These are phyloP conservation scores for Drosophila pseudotalamancana DNA, from an alignment of 2,888 invertebrate genomes.

Conservation along the genomic window DNA sequence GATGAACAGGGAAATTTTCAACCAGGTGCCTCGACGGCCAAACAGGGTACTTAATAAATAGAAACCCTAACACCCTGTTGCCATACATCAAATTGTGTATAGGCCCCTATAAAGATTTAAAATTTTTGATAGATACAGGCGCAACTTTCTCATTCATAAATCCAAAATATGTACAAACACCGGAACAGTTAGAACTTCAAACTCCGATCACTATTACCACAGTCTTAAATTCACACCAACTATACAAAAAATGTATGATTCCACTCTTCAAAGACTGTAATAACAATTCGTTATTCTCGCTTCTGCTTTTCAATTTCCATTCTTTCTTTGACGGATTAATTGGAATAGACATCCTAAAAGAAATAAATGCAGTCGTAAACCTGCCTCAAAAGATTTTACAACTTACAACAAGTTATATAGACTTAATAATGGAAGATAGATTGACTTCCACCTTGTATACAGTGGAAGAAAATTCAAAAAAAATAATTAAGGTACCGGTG, in stretches of 20 bases:
- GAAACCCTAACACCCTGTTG: background rate
- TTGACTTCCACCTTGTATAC: background rate
- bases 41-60: background rate
- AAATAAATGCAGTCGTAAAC: background rate
- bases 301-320: background rate
- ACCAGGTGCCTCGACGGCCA: background rate
- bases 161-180: too few relatives aligned
- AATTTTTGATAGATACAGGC: too few relatives aligned
- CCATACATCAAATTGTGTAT: too few relatives aligned
- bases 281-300: background rate
- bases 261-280: background rate
- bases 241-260: too few relatives aligned
- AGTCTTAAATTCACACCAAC: background rate
- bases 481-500: background rate
- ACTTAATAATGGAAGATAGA: background rate
- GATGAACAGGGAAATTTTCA: background rate
- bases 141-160: too few relatives aligned
- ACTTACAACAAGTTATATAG: background rate
- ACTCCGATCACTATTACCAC: background rate
- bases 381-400: background rate
- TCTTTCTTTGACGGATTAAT: background rate
- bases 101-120: too few relatives aligned
- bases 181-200: too few relatives aligned
- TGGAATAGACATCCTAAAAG: background rate
- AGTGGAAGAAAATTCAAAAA: background rate